A percentile compares a stretch with the other conserved stretches of the same genome.
These are phyloP conservation scores for Aphelocoma californica DNA, from an alignment of 2,797 vertebrate species.

Conservation along the genomic window DNA sequence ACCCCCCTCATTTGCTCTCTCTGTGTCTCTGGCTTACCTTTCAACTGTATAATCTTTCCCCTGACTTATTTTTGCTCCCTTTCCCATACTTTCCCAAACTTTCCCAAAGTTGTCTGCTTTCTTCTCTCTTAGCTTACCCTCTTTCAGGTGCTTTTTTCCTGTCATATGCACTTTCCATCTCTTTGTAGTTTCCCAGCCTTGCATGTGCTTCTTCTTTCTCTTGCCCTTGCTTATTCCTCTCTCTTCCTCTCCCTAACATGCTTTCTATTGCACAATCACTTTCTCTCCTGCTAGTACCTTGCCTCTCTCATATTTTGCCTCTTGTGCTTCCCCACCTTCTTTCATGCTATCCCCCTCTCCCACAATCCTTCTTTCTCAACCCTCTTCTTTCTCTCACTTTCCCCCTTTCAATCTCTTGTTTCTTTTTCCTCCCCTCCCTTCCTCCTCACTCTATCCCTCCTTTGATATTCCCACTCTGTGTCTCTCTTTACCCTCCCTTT, in stretches of 20 bases:
- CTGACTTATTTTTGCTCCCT: not conserved
- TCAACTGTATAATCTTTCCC: not conserved
- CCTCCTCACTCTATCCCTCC: not conserved
- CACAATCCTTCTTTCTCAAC: not conserved
- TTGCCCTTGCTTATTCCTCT: not conserved
- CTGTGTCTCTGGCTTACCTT: not conserved
- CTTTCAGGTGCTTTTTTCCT: not conserved
- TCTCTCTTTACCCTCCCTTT: not conserved
- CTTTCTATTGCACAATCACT: not conserved
- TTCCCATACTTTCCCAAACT: not conserved
- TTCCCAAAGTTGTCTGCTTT: not conserved
- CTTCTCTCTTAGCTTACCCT: not conserved
- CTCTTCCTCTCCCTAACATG: too few species aligned
- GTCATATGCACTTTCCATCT: not conserved
- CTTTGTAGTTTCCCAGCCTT: not conserved
- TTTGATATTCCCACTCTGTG: not conserved
- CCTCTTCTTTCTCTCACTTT: not conserved
- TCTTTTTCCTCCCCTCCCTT: not conserved
- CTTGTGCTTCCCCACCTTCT: not conserved
- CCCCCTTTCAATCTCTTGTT: not conserved
- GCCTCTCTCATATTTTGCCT: not conserved
- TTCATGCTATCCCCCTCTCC: not conserved
- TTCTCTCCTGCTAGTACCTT: not conserved
- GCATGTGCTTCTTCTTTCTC: not conserved
- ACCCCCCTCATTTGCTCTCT: not conserved